A percentile compares a stretch with the other conserved stretches of the same genome.
These are phyloP conservation scores for Heliocidaris tuberculata DNA, from an alignment of 35 echinoderm and acorn worm species.

Conservation along the genomic window DNA sequence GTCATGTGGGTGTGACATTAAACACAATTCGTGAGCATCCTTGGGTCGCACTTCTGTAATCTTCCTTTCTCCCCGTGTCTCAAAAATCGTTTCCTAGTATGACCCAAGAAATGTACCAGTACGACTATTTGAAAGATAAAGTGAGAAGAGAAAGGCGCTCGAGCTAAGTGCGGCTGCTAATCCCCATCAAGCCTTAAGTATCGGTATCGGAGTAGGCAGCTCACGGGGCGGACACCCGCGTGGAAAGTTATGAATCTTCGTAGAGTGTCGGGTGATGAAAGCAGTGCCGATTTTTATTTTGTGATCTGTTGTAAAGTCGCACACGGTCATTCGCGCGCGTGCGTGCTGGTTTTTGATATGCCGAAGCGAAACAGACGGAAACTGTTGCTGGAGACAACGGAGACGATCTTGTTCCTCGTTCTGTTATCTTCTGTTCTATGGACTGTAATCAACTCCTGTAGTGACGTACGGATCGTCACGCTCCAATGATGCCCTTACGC, in stretches of 20 bases:
- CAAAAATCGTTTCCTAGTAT: neutral
- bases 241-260: conserved; percentile 10
- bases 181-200: neutral
- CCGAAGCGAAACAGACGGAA: neutral
- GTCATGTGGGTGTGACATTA: neutral
- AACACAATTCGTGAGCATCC: neutral
- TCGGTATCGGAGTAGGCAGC: conserved; percentile 7
- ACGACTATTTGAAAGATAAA: neutral
- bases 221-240: neutral
- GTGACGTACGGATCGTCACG: neutral
- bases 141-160: neutral
- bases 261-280: conserved; percentile 16
- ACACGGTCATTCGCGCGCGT: neutral
- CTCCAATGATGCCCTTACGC: neutral
- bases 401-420: neutral
- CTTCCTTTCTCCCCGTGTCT: neutral
- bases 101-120: neutral
- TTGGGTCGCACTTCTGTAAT: neutral
- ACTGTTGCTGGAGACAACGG: neutral
- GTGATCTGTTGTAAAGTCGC: neutral
- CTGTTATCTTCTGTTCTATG: neutral
- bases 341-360: neutral
- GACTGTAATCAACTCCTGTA: neutral
- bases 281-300: conserved; percentile 10
- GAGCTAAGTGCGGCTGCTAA: conserved; percentile 7